Evolutionary conservation across 2,113 vertebrate genomes (phyloP).

Genomic region (Poecilia latipinna): DNA sequence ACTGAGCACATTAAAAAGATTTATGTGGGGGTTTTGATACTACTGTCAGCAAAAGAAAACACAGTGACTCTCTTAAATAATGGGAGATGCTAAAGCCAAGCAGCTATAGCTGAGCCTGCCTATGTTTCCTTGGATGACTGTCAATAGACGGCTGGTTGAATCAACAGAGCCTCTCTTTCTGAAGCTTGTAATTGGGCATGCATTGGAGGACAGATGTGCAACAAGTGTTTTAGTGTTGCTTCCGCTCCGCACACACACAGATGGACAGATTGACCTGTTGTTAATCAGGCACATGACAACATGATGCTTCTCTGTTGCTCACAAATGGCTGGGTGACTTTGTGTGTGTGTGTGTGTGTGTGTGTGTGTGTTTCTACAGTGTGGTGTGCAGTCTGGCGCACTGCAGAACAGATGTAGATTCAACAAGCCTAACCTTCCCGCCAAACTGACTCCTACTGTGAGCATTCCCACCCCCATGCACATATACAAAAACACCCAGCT

Average conservation of each 20-base stretch:
- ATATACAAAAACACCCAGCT: constrained; percentile 29
- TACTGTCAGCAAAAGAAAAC: constrained; percentile 24
- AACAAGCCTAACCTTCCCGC: constrained; percentile 74
- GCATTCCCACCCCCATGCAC: constrained; percentile 64
- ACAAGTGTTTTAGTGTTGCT: constrained; percentile 68
- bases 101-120: constrained; percentile 30
- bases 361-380: constrained; percentile 15
- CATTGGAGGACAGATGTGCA: constrained; percentile 66
- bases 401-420: constrained; percentile 88
- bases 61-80: constrained; percentile 11
- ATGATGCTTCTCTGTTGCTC: constrained; percentile 56
- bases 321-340: constrained; percentile 74
- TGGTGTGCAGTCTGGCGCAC: constrained; percentile 76
- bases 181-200: constrained; percentile 47
- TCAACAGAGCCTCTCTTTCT: constrained; percentile 47
- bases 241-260: neutral
- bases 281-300: too few species aligned
- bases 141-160: constrained; percentile 68
- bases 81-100: constrained; percentile 8
- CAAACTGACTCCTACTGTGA: constrained; percentile 84
- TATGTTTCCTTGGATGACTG: constrained; percentile 28
- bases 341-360: neutral
- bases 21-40: constrained; percentile 2
- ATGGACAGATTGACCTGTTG: too few species aligned
- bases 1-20: neutral